Percentiles rank a stretch among this genome's conserved stretches.
These are phyloP conservation scores for Poeciliopsis presidionis DNA, from an alignment of 2,797 vertebrate species.

Conservation along the genomic window DNA sequence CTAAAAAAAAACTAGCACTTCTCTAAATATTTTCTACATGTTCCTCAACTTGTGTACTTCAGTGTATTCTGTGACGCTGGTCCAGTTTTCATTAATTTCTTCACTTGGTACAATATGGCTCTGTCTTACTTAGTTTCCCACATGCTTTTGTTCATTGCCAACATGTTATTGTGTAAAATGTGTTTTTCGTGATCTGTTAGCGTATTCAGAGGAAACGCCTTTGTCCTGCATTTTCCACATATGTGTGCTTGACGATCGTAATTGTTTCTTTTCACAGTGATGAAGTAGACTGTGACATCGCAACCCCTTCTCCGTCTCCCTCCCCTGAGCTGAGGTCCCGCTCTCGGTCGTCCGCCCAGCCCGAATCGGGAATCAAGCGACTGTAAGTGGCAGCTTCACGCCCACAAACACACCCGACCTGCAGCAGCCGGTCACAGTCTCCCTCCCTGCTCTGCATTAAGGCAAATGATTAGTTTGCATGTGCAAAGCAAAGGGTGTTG, in stretches of 20 bases:
- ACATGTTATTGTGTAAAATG: background rate
- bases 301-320: constrained; percentile 78
- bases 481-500: background rate
- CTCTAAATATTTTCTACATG: background rate
- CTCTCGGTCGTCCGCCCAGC: constrained; percentile 83
- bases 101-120: background rate
- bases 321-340: constrained; percentile 77
- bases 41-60: background rate
- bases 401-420: constrained; percentile 4
- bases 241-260: background rate
- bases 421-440: background rate
- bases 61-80: background rate
- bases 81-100: background rate
- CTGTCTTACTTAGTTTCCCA: background rate
- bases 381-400: constrained; percentile 84
- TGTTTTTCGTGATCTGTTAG: background rate
- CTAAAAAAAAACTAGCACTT: background rate
- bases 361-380: constrained; percentile 96
- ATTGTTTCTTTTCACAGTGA: constrained; percentile 78
- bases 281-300: constrained; percentile 88
- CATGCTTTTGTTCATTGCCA: background rate
- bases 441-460: background rate
- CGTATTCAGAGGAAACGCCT: background rate
- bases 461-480: background rate
- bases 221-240: background rate